Evolutionary conservation across 2,113 vertebrate species (phyloP).

Genomic region (Prolemur simus): DNA sequence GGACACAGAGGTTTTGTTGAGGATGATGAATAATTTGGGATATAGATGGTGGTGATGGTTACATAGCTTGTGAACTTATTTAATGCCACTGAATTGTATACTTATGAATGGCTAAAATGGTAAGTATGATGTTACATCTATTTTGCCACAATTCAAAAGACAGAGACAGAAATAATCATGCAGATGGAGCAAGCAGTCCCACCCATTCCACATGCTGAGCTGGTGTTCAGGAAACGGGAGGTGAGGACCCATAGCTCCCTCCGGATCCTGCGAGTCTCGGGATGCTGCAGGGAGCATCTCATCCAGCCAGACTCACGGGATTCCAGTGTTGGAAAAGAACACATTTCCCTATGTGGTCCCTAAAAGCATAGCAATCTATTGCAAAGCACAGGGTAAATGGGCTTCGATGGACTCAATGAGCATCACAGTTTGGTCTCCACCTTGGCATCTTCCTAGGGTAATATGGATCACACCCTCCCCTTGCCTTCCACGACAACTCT

Average conservation of each 20-base stretch:
- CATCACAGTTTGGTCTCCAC: fast-evolving
- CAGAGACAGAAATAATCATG: not conserved
- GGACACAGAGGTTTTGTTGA: not conserved
- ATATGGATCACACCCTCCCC: fast-evolving
- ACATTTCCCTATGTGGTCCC: fast-evolving
- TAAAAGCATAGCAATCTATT: fast-evolving
- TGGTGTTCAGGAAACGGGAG: not conserved
- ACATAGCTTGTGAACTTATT: not conserved
- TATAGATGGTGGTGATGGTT: not conserved
- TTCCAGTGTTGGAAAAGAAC: not conserved
- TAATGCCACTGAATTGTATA: not conserved
- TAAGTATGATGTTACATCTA: not conserved
- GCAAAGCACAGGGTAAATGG: not conserved
- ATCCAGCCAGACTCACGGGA: fast-evolving
- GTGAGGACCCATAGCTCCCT: not conserved
- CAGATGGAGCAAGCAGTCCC: too few relatives aligned
- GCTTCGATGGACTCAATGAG: not conserved
- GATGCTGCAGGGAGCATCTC: not conserved
- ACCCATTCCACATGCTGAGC: not conserved
- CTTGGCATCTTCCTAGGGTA: fast-evolving
- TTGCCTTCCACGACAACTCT: too few relatives aligned
- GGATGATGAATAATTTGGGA: not conserved
- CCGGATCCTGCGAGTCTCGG: not conserved
- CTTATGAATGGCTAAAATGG: too few relatives aligned
- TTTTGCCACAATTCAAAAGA: not conserved